A percentile compares a stretch with the other conserved stretches of the same genome.
These are phyloP conservation scores for Rotaria sp. DNA, from an alignment of 2,888 invertebrate genomes.

Conservation along the genomic window DNA sequence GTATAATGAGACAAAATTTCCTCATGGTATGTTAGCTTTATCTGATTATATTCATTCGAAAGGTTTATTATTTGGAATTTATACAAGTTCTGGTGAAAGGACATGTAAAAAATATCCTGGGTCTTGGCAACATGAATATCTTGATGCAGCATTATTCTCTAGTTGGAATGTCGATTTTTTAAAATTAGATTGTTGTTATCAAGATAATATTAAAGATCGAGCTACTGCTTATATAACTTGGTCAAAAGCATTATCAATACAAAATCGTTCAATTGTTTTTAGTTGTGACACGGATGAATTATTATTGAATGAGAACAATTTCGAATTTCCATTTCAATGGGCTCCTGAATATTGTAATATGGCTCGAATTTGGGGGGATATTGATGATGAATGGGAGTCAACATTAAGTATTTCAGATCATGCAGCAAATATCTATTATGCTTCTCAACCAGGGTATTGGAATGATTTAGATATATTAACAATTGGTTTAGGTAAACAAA, in stretches of 20 bases:
- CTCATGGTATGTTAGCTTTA: not conserved
- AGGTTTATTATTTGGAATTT: slow-evolving; percentile 1
- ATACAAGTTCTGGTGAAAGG: not conserved
- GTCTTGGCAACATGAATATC: slow-evolving; percentile 64
- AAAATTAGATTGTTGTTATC: not conserved
- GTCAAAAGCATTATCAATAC: not conserved
- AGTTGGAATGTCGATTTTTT: not conserved
- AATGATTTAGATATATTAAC: slow-evolving; percentile 9
- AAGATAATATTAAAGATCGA: not conserved
- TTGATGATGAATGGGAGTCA: not conserved
- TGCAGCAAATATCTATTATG: not conserved
- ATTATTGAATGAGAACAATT: not conserved
- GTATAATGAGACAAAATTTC: not conserved
- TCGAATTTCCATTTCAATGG: not conserved
- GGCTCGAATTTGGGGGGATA: not conserved
- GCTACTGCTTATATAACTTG: not conserved
- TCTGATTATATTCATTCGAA: not conserved
- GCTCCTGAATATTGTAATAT: not conserved
- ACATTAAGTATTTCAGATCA: not conserved
- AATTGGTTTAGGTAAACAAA: not conserved
- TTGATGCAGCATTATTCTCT: slow-evolving; percentile 65
- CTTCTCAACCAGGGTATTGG: not conserved
- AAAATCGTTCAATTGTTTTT: not conserved
- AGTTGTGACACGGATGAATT: not conserved
- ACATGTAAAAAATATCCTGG: not conserved